Base-by-base conservation (phyloP, 2,797 vertebrate genomes). In the Yasuhikotakia modesta region DNA sequence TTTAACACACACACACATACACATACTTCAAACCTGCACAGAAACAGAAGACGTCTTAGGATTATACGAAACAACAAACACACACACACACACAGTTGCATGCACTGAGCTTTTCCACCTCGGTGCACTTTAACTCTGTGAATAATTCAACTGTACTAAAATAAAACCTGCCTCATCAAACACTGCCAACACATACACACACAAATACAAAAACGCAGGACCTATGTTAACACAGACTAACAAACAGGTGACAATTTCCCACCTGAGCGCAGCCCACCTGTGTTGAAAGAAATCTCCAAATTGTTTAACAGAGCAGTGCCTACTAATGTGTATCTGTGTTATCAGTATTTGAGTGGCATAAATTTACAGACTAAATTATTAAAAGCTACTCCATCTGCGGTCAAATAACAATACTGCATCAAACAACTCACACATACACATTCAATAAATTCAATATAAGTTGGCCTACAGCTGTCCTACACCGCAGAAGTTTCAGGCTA, bases 61-160 rank as follows among this genome's bases (percentile, higher is more conserved):
- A 70, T 81, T 50, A 70, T 55, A 72, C 60, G 60, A 58, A 68
- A 63, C 48, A 71, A 43, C 39, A 78, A 22, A 73, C 3, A 69
- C 72, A 46, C 57, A 24, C 21, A 69, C 32, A 22, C 66, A 21
- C 71, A 81, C 52, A 71, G 66, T 79, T 58, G 67, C 60, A 71
- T 67, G 60, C 74, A 82, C 82, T 67, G 76, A 79, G 80, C 80
- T 70, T 81, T 87, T 89, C 81, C 22, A 78, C 86, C 78, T 86
- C 68, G n/a, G 78, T 91, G 91, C 91, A 91, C 90, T 93, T 85
- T 84, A 88, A 70, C 73, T 74, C 86, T 78, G 85, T 93, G 87
- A 93, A 94, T 94, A 89, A 94, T 94, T 91, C 80, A 93, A 90
- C 16, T 48, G 70, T 60, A 57, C 90, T 90, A 91, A 91, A 93